Base-by-base conservation (phyloP, 2,888 invertebrate species). In the Drosophila rellima region DNA sequence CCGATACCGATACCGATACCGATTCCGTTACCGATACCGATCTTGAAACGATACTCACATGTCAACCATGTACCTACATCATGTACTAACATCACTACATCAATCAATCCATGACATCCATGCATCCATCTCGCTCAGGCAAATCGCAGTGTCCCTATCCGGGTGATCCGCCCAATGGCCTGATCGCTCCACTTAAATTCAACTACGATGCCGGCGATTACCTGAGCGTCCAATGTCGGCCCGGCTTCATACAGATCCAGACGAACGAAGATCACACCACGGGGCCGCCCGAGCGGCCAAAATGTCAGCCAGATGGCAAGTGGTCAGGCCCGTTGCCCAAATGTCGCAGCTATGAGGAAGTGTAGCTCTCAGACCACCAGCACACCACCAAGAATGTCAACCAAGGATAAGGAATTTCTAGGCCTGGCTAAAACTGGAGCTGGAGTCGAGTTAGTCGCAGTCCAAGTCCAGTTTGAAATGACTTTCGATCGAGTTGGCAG, bases 201-300 rank as follows among this genome's bases (percentile, higher is more conserved):
- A 94, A 95, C 91, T 96, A 96, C 92, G 95, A 95, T 90, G 95
- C 96, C 13, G 95, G 95, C 33, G 95, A 96, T 89, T 94, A 94
- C 78, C 93, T 96, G 76, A 95, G 95, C 89, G 95, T 96, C 51
- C 94, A 94, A 62, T 96, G 96, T 88, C 94, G 94, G 61, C 94
- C 95, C 7, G 95, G 95, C 39, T 95, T 94, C 90, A 94, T 94
- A 68, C 92, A 93, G 78, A 94, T 94, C 71, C 92, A 93, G 81
- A 92, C 90, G 68, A 91, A 91, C 67, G 87, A 91, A 62, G 91
- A 90, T 69, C 91, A 91, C 57, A 85, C 86, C 51, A 89, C 83
- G 66, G 94, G 94, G 63, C 93, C 94, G n/a, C 93, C 94, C 54
- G 94, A 94, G 79, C 93, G 94, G 83, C 94, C 95, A 6, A 94